A percentile compares a stretch with the other conserved stretches of the same genome.
Evolutionary conservation across 2,113 vertebrate genomes (phyloP).

Genomic region (Mionectes macconnelli): DNA sequence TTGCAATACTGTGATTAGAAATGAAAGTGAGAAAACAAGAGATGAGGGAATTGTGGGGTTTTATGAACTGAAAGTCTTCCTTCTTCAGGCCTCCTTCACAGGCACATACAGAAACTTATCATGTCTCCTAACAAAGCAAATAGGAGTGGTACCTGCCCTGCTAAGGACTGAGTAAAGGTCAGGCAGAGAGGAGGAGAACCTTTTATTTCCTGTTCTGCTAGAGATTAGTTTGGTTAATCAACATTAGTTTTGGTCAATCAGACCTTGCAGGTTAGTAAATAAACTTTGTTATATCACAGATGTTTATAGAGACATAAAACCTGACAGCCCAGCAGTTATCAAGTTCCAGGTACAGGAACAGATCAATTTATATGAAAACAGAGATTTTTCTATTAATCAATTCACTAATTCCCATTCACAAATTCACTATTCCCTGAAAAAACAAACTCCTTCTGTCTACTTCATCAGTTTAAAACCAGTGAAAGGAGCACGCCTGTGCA

Average conservation of each 20-base stretch:
- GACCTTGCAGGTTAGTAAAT: not conserved
- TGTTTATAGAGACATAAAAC: not conserved
- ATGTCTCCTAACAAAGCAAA: not conserved
- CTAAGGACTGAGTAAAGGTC: conserved; percentile 16
- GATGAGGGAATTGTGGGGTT: not conserved
- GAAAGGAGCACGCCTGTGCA: not conserved
- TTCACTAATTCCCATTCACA: not conserved
- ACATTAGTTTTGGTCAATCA: not conserved
- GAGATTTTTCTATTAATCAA: not conserved
- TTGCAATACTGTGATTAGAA: not conserved
- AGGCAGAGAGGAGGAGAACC: not conserved
- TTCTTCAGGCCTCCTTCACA: not conserved
- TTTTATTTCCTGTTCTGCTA: not conserved
- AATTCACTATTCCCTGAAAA: not conserved
- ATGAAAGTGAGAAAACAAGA: not conserved
- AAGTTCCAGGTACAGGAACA: not conserved
- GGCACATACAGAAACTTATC: rapidly evolving
- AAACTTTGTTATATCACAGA: not conserved
- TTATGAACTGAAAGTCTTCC: not conserved
- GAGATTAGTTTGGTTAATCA: conserved; percentile 24
- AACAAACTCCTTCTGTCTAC: not conserved
- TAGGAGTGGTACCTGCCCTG: not conserved
- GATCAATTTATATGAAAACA: not conserved
- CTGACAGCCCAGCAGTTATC: not conserved
- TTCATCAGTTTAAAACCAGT: not conserved